These are phyloP conservation scores for Nymphalis c-album DNA, from an alignment of 2,888 invertebrate genomes.

Conservation along the genomic window DNA sequence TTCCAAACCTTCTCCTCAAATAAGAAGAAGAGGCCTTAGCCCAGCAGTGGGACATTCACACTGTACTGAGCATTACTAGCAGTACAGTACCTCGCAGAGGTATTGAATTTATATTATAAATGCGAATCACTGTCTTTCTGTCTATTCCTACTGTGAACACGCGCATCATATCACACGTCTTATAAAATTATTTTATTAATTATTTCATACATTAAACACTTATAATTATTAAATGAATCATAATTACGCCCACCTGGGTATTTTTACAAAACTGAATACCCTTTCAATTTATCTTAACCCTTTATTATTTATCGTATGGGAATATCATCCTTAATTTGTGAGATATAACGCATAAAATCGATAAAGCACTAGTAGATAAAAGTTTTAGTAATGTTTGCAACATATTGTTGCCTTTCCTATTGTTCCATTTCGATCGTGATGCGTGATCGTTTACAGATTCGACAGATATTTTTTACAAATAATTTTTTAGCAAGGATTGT, in stretches of 20 bases:
- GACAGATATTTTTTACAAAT: constrained; percentile 61
- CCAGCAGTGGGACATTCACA: no score
- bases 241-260: constrained; percentile 34
- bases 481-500: constrained; percentile 44
- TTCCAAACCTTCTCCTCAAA: no score
- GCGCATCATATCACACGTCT: neutral
- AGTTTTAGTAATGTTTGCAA: constrained; percentile 49
- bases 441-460: constrained; percentile 60
- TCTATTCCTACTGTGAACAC: no score
- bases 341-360: neutral
- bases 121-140: no score
- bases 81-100: no score
- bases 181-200: neutral
- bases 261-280: constrained; percentile 3
- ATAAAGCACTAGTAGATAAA: neutral
- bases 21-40: no score
- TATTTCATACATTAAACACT: neutral
- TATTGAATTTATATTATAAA: no score
- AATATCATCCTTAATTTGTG: neutral
- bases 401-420: constrained; percentile 46
- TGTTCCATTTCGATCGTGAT: constrained; percentile 42
- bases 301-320: neutral
- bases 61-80: no score
- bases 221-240: constrained; percentile 31
- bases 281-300: neutral